Evolutionary conservation across 1,140 invertebrate genomes (phyloP).

Genomic region (Liolophura sinensis): DNA sequence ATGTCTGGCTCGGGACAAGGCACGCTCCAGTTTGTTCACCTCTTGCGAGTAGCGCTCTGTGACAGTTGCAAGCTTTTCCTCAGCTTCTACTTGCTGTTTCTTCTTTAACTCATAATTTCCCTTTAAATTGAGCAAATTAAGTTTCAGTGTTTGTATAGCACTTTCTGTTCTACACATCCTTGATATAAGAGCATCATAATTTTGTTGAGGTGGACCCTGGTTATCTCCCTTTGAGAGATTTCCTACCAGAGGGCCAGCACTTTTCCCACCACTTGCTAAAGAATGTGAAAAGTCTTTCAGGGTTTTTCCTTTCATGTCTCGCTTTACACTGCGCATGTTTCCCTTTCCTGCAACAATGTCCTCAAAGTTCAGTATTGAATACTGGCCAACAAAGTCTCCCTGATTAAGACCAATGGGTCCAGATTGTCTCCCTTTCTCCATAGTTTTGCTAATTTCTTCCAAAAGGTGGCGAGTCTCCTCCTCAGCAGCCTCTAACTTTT

Average conservation of each 20-base stretch:
- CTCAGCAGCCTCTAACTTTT: slow-evolving; percentile 33
- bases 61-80: slow-evolving; percentile 23
- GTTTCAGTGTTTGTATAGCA: slow-evolving; percentile 38
- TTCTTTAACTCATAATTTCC: slow-evolving; percentile 25
- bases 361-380: slow-evolving; percentile 20
- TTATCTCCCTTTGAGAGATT: not conserved
- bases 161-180: slow-evolving; percentile 42
- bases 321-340: not conserved
- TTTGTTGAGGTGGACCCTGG: slow-evolving; percentile 24
- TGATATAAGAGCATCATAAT: slow-evolving; percentile 39
- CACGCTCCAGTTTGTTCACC: slow-evolving; percentile 23
- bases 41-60: slow-evolving; percentile 29
- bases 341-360: slow-evolving; percentile 14
- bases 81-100: slow-evolving; percentile 22
- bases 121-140: slow-evolving; percentile 33
- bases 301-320: not conserved
- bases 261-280: not conserved
- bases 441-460: slow-evolving; percentile 19
- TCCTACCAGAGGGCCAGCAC: not conserved
- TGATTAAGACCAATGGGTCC: not conserved
- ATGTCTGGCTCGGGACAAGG: slow-evolving; percentile 23
- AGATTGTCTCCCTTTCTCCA: slow-evolving; percentile 3
- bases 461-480: slow-evolving; percentile 30
- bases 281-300: not conserved
- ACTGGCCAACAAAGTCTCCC: slow-evolving; percentile 10